phyloP scores from a whole-genome alignment of 2,888 invertebrate genomes.

The Boloria euphrosyne region DNA sequence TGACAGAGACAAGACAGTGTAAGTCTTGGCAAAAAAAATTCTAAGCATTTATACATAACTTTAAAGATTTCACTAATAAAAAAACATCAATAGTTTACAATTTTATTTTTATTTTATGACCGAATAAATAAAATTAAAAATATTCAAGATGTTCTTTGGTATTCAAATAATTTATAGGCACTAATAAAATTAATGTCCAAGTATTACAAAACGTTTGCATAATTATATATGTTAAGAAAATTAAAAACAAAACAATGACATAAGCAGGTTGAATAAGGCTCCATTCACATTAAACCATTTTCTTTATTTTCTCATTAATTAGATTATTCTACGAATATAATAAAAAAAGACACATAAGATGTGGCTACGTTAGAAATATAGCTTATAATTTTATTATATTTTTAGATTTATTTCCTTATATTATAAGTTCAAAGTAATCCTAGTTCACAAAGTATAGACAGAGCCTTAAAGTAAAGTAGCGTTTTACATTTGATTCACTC shows the following conservation, averaged over 20 bases:
- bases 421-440: background rate
- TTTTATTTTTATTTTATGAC: too few relatives aligned
- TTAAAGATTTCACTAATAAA: too few relatives aligned
- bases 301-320: too few relatives aligned
- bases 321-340: too few relatives aligned
- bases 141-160: slow-evolving; percentile 9
- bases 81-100: too few relatives aligned
- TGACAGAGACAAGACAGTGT: too few relatives aligned
- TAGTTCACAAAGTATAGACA: slow-evolving; percentile 10
- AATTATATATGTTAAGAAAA: slow-evolving; percentile 1
- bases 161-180: slow-evolving; percentile 4
- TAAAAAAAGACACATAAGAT: background rate
- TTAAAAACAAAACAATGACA: slow-evolving; percentile 4
- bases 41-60: too few relatives aligned
- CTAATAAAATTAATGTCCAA: slow-evolving; percentile 9
- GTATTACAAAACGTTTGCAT: slow-evolving; percentile 10
- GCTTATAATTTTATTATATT: too few relatives aligned
- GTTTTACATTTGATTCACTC: slow-evolving; percentile 37
- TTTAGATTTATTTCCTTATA: background rate
- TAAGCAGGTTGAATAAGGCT: slow-evolving; percentile 9
- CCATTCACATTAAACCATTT: background rate
- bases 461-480: slow-evolving; percentile 32
- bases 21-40: too few relatives aligned
- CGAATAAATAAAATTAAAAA: background rate
- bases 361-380: too few relatives aligned